Base-by-base conservation (phyloP, 2,888 invertebrate species). In the Peribatodes rhomboidaria region DNA sequence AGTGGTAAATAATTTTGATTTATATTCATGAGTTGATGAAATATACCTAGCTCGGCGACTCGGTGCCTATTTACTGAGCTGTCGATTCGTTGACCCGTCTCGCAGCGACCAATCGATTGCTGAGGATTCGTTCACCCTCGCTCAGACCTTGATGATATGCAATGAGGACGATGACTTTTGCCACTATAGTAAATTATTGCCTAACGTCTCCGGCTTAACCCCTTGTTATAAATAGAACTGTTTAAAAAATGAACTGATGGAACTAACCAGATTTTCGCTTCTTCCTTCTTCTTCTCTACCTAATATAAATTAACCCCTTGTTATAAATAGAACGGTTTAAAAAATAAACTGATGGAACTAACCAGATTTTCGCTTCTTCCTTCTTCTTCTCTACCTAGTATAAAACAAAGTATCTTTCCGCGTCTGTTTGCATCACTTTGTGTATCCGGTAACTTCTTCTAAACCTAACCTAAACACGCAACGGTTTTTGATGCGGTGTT, bases 121-220 rank as follows among this genome's bases (percentile, higher is more conserved):
- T 18, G 41, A 27, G 52, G 63, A 67, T 67, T 60, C 67, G 62
- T 69, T 70, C 67, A 70, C 64, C 68, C 69, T 59, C 64, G 44
- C 58, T 35, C 55, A 59, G 61, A 61, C 70, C 70, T 72, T 71
- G 63, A 68, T 65, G 41, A 64, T 67, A 70, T 67, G 70, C 70
- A 67, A 63, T 35, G 67, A 67, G 72, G 61, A 55, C 70, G 64
- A 65, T 68, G 70, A 67, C 71, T 68, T 33, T 16, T 55, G 31
- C 44, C 42, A 41, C 53, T 63, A 37, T 58, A 39, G 13, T 57
- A 44, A 18, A 44, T 42, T 50, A 44, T 42, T 50, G 42, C n/a
- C 18, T 35, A 59, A 33, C 50, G 31, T 39, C 44, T 46, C 39
- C 35, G 18, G 33, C 18, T 41, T 46, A 1, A 39, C 53, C 53